Base-by-base conservation (phyloP, 2,113 vertebrate genomes). In the Promerops cafer region DNA sequence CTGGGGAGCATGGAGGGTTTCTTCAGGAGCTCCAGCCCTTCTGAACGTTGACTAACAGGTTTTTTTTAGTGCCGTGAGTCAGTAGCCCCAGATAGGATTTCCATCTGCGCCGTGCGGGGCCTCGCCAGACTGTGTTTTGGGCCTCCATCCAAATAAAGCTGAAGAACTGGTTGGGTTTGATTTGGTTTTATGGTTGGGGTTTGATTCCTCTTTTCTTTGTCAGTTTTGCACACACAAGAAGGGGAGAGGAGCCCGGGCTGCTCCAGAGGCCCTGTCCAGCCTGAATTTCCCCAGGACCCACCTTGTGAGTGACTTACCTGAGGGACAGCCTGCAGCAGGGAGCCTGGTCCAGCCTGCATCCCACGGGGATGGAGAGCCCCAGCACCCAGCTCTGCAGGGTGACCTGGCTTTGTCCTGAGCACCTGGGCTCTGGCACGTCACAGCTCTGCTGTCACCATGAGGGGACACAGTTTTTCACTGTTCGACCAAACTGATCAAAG, bases 51-150 rank as follows among this genome's bases (percentile, higher is more conserved):
- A 91, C 96, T 96, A 94, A 95, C 49, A 88, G 83, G 60, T 22
- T 86, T 95, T 93, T 97, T 96, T 93, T 91, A 88, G 84, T 52
- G 44, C 89, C 0, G 11, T 95, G 97, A 97, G 95, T 97, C 97
- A 97, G 96, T 50, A 84, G 94, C 97, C 94, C 91, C 96, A 77
- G 68, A 96, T 65, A 96, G 97, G 97, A 47, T 86, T 94, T 27
- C 98, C 97, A 98, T 98, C 98, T 98, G 97, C 3, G 84, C 59
- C 5, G 42, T 11, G 63, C 1, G 6, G 42, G 87, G 65, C 72
- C 56, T 74, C 16, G 86, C 95, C 98, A 98, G 97, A 78, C 89
- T 82, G 92, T 63, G 87, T 23, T 92, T 95, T 64, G 83, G 97
- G 97, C 95, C 91, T 78, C 77, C 2, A 0, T 96, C 98, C 98